Evolutionary conservation across 1,140 invertebrate genomes (phyloP), one percentile per base, ranked within the genome.

Genomic region (Pseudoatta argentina): DNA sequence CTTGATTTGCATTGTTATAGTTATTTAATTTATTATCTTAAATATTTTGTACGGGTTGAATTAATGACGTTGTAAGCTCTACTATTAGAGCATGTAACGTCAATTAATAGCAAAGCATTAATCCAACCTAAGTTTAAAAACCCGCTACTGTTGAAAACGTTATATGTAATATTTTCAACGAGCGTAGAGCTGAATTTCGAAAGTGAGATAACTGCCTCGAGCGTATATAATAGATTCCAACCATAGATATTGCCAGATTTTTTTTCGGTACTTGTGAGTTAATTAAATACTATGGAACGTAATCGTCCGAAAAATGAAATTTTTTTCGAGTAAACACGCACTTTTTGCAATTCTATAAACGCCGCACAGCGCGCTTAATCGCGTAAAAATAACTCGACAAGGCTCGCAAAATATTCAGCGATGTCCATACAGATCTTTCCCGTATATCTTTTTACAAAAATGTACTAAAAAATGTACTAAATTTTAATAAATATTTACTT

Each of bases 1-100:
- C 27, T 39, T 24, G 39, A 57, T 73, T 73, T 57, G 30, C 64
- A 67, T 67, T 44, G 7, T 44, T n/a, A 67, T 67, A 39, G 34
- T 39, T 39, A 39, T 39, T 39, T 39, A 39, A 39, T 39, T 39
- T 44, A 14, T 18, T 59, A 6, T 21, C 30, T 48, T 27, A 16
- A 55, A 72, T n/a, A 34, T 1, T 18, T 21, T 0, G 18, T 34
- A 44, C 39, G 39, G 1, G 8, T 10, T 44, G 39, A 10, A 44
- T 44, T 44, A 44, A 10, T 44, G 2, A 44, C 10, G 34, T 7
- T 39, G 34, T 0, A 39, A 7, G 34, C 34, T 39, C 34, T 44
- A 44, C 8, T 44, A 44, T 44, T 44, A 44, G 39, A 44, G 39
- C 10, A 44, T 44, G 39, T 44, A 44, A 44, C 10, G 39, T 44